Percentiles rank a stretch among this genome's conserved stretches.
Conservation (phyloP, 2,888 invertebrate genomes). For the Autographa gamma region DNA sequence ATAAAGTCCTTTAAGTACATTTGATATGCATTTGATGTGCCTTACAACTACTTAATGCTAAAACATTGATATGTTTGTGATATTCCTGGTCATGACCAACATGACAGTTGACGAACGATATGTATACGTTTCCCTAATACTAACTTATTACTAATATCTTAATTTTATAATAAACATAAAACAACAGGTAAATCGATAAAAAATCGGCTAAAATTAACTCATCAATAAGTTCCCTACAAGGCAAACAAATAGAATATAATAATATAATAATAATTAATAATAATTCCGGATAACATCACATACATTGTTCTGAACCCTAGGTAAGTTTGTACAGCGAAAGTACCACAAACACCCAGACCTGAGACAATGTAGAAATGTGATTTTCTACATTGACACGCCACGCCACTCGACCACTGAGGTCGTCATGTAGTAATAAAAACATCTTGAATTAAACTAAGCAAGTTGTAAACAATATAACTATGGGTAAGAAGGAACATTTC, state of each 20-base stretch:
- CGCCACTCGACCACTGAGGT: too few relatives aligned
- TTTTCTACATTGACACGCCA: too few relatives aligned
- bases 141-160: slow-evolving; percentile 2
- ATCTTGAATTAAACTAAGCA: neutral
- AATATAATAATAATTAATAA: too few relatives aligned
- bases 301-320: too few relatives aligned
- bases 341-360: too few relatives aligned
- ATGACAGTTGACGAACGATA: slow-evolving; percentile 78
- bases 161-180: neutral
- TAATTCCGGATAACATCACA: too few relatives aligned
- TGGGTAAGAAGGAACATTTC: slow-evolving; percentile 8
- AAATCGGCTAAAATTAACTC: too few relatives aligned
- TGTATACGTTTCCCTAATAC: slow-evolving; percentile 72
- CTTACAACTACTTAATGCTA: slow-evolving; percentile 38
- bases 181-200: neutral
- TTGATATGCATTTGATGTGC: slow-evolving; percentile 27
- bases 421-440: too few relatives aligned
- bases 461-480: neutral
- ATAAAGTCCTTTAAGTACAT: slow-evolving; percentile 12
- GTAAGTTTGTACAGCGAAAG: too few relatives aligned
- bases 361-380: too few relatives aligned
- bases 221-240: too few relatives aligned
- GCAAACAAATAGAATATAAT: too few relatives aligned
- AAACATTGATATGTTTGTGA: slow-evolving; percentile 86
- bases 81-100: slow-evolving; percentile 85